phyloP scores from a whole-genome alignment of 2,888 invertebrate genomes.

The Himalopsyche tibetana region DNA sequence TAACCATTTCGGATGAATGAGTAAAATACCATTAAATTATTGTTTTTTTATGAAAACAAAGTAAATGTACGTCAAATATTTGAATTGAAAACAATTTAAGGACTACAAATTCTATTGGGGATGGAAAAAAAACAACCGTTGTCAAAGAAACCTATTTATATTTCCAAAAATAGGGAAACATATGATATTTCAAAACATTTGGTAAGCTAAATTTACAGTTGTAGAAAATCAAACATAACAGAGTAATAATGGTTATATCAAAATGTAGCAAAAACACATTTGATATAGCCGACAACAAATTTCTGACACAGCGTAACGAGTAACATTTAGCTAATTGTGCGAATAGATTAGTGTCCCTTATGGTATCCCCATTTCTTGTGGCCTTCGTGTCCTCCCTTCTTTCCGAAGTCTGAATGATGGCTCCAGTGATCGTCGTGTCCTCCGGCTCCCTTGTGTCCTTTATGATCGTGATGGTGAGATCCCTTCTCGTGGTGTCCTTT shows the following conservation, averaged over 20 bases:
- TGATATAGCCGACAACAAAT: background rate
- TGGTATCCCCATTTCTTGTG: slow-evolving; percentile 87
- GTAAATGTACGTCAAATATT: too few relatives aligned
- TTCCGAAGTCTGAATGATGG: slow-evolving; percentile 85
- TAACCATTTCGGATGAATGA: too few relatives aligned
- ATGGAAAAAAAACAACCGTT: slow-evolving; percentile 4
- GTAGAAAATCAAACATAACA: slow-evolving; percentile 63
- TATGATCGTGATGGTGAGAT: slow-evolving; percentile 86
- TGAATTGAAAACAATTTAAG: too few relatives aligned
- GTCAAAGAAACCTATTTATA: slow-evolving; percentile 50
- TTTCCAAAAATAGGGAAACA: slow-evolving; percentile 55
- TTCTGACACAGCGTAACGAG: slow-evolving; percentile 1
- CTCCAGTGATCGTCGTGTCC: slow-evolving; percentile 87
- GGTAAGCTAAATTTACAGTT: slow-evolving; percentile 36
- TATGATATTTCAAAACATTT: slow-evolving; percentile 31
- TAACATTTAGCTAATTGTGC: slow-evolving; percentile 44
- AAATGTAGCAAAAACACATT: slow-evolving; percentile 34
- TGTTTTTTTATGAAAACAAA: too few relatives aligned
- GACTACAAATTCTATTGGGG: background rate
- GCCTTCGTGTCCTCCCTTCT: slow-evolving; percentile 88
- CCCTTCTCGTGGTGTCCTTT: slow-evolving; percentile 89
- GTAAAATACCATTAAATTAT: too few relatives aligned
- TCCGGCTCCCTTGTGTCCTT: slow-evolving; percentile 86
- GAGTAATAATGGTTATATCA: slow-evolving; percentile 42
- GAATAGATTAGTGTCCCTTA: slow-evolving; percentile 72